Evolutionary conservation across 2,113 vertebrate genomes (phyloP).

Genomic region (Osmerus mordax): DNA sequence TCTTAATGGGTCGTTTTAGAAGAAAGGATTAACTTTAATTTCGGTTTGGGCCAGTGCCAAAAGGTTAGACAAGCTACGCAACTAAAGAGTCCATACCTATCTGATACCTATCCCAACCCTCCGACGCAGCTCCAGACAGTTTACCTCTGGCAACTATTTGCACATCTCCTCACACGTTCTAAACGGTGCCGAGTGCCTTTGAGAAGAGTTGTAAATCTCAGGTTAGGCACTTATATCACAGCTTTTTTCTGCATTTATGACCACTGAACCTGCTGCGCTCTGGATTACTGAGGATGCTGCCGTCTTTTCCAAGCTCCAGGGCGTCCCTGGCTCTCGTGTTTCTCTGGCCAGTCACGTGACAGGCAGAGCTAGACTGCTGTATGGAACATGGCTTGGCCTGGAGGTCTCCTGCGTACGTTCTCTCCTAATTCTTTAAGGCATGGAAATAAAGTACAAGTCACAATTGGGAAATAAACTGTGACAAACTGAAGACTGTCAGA

Average conservation of each 20-base stretch:
- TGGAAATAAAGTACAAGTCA: conserved; percentile 11
- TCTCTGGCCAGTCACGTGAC: conserved; percentile 27
- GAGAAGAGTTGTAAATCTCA: conserved; percentile 47
- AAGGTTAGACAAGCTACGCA: conserved; percentile 19
- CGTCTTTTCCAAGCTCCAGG: conserved; percentile 54
- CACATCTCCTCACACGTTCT: conserved; percentile 46
- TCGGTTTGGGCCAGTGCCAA: conserved; percentile 19
- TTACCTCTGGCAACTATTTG: conserved; percentile 50
- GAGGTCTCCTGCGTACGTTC: conserved; percentile 20
- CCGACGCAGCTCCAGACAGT: conserved; percentile 24
- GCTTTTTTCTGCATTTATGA: conserved; percentile 50
- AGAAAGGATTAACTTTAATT: conserved; percentile 19
- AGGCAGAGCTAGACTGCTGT: conserved; percentile 38
- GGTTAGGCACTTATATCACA: conserved; percentile 48
- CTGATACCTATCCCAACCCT: conserved; percentile 12
- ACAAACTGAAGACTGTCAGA: background rate
- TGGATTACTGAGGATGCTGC: conserved; percentile 21
- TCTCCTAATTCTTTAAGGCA: conserved; percentile 19
- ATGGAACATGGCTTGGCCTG: conserved; percentile 40
- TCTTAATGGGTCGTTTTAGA: conserved; percentile 16
- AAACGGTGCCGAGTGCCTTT: conserved; percentile 42
- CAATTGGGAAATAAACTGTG: conserved; percentile 18
- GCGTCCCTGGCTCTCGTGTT: conserved; percentile 35
- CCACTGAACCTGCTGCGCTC: conserved; percentile 41
- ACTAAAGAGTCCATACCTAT: conserved; percentile 20